A percentile compares a stretch with the other conserved stretches of the same genome.
These are phyloP conservation scores for Drosophila subquinaria DNA, from an alignment of 2,888 invertebrate genomes.

Conservation along the genomic window DNA sequence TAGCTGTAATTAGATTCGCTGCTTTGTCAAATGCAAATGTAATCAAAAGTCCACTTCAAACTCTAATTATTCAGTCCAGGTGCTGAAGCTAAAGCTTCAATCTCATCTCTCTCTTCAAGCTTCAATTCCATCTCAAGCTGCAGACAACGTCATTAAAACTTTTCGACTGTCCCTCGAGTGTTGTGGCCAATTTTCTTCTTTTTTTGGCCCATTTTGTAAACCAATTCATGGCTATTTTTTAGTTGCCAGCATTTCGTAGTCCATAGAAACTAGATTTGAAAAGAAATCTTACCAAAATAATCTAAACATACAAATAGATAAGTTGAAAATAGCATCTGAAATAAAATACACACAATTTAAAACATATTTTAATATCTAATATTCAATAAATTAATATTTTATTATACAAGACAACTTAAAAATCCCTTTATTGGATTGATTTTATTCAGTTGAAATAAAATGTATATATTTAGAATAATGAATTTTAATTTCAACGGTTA, in stretches of 20 bases:
- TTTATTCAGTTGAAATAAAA: too few relatives aligned
- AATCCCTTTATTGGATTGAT: too few relatives aligned
- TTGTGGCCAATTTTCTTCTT: constrained; percentile 41
- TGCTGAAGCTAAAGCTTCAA: constrained; percentile 40
- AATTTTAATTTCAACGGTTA: too few relatives aligned
- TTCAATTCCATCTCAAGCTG: constrained; percentile 18
- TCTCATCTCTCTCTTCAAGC: too few relatives aligned
- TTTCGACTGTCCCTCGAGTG: constrained; percentile 54
- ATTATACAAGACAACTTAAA: too few relatives aligned
- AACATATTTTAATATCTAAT: too few relatives aligned
- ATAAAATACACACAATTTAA: too few relatives aligned
- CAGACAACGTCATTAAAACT: constrained; percentile 62
- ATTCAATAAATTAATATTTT: too few relatives aligned
- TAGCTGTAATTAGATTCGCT: constrained; percentile 76
- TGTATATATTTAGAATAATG: too few relatives aligned
- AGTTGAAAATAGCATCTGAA: too few relatives aligned
- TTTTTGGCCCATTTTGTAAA: constrained; percentile 5
- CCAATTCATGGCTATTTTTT: constrained; percentile 5
- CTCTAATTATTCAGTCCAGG: constrained; percentile 82
- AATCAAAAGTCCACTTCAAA: constrained; percentile 81
- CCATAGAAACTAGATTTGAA: background rate
- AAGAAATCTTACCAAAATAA: background rate
- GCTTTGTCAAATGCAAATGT: constrained; percentile 81
- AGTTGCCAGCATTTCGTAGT: background rate
- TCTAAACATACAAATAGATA: too few relatives aligned